These are phyloP conservation scores for Neodiprion pinetum DNA, from an alignment of 1,140 invertebrate species.

Conservation along the genomic window DNA sequence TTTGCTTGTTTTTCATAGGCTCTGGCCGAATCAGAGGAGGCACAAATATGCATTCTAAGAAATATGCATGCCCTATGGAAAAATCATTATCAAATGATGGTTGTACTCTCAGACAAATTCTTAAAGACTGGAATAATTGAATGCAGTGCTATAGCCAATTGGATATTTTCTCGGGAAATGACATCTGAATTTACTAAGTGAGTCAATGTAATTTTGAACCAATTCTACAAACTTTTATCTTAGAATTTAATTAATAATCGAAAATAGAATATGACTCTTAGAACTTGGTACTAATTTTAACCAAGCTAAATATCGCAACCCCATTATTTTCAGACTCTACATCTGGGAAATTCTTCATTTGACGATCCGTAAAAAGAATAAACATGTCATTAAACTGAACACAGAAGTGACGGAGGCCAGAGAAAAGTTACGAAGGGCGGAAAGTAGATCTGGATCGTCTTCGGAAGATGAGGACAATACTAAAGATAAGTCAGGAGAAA, in stretches of 20 bases:
- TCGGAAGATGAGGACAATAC: slow-evolving; percentile 76
- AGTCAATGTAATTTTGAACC: slow-evolving; percentile 31
- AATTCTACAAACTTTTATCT: neutral
- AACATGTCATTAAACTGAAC: slow-evolving; percentile 87
- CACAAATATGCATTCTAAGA: slow-evolving; percentile 92
- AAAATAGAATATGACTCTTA: neutral
- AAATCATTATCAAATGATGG: slow-evolving; percentile 96
- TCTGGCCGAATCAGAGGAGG: slow-evolving; percentile 92
- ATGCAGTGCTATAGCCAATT: slow-evolving; percentile 95
- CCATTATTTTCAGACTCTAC: slow-evolving; percentile 71
- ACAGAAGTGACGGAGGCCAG: slow-evolving; percentile 85
- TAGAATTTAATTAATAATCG: neutral
- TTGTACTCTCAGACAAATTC: slow-evolving; percentile 95
- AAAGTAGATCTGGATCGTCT: slow-evolving; percentile 79
- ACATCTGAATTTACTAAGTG: slow-evolving; percentile 89
- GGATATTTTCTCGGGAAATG: slow-evolving; percentile 99
- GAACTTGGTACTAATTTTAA: slow-evolving; percentile 15
- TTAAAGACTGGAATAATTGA: slow-evolving; percentile 97
- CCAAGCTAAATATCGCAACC: neutral
- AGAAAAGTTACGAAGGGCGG: slow-evolving; percentile 79
- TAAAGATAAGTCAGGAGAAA: slow-evolving; percentile 74
- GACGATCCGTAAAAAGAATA: slow-evolving; percentile 96
- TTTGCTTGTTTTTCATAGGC: slow-evolving; percentile 60
- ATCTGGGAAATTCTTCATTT: slow-evolving; percentile 98
- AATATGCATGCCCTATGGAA: slow-evolving; percentile 95